Conservation (phyloP, 2,113 vertebrate genomes). For the Pontoporia blainvillei region DNA sequence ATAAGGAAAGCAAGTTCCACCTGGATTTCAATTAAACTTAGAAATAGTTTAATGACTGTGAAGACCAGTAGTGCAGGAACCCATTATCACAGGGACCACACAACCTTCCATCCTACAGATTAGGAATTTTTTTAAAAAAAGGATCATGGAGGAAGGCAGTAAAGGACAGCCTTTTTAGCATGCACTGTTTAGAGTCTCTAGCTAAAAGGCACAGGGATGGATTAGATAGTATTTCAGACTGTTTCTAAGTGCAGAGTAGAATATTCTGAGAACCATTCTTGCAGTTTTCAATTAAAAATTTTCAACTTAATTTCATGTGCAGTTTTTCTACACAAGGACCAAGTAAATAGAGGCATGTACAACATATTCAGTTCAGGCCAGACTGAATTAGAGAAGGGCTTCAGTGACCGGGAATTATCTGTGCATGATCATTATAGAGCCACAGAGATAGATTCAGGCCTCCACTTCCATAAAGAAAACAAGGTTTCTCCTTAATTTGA, state of each 20-base stretch:
- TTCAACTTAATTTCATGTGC: background rate
- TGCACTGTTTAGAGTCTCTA: background rate
- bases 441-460: background rate
- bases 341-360: background rate
- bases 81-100: background rate
- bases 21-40: background rate
- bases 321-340: background rate
- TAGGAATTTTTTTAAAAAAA: background rate
- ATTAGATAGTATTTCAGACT: background rate
- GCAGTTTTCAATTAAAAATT: background rate
- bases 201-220: background rate
- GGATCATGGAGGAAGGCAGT: background rate
- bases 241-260: slow-evolving; percentile 18
- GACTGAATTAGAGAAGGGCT: background rate
- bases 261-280: background rate
- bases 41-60: background rate
- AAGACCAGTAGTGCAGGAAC: background rate
- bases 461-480: background rate
- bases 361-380: background rate
- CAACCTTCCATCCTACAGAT: background rate
- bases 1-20: background rate
- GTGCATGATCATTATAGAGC: background rate
- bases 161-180: background rate
- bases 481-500: background rate
- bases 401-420: background rate